Base-by-base conservation (phyloP, 2,113 vertebrate species). In the Entosphenus tridentatus region DNA sequence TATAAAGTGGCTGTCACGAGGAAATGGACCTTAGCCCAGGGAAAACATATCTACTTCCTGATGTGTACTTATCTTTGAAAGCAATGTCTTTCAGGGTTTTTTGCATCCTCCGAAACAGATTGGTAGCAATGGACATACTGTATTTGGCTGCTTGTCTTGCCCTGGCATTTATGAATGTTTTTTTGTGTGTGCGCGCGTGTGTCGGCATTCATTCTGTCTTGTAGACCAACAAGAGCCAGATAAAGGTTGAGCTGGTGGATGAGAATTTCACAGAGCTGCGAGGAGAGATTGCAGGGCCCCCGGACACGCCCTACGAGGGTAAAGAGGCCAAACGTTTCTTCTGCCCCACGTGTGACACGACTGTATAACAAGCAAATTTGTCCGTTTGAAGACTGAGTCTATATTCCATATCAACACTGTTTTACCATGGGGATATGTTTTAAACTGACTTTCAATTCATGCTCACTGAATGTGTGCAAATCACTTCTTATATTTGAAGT, bases 161-260 rank as follows among this genome's bases (percentile, higher is more conserved):
- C 13, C 16, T 62, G 13, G 4, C 16, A 14, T 62, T 13, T 17
- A 17, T 62, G 58, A 2, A 5, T 62, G 58, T 62, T 3, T 5
- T 62, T 62, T 62, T 62, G 58, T 17, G 58, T 62, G 58, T 62
- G 58, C 8, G 58, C 8, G 58, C 16, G 58, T 62, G 8, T 62
- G 58, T 62, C 13, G 13, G 58, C 16, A 65, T 9, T 21, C 10
- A 9, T 21, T 83, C 73, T 81, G 77, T 79, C 14, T 58, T 78
- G 76, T 82, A 97, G 93, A 97, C 91, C 69, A 97, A 89, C 88
- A 97, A 93, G 88, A 97, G 95, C 83, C 93, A 97, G 82, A 97
- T 97, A 74, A 97, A 93, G 85, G 93, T 97, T 80, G 93, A 97
- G 78, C 82, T 97, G 80, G 90, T 97, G 83, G 89, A 95, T 81